phyloP scores from a whole-genome alignment of 1,140 invertebrate genomes.

The Listronotus bonariensis region DNA sequence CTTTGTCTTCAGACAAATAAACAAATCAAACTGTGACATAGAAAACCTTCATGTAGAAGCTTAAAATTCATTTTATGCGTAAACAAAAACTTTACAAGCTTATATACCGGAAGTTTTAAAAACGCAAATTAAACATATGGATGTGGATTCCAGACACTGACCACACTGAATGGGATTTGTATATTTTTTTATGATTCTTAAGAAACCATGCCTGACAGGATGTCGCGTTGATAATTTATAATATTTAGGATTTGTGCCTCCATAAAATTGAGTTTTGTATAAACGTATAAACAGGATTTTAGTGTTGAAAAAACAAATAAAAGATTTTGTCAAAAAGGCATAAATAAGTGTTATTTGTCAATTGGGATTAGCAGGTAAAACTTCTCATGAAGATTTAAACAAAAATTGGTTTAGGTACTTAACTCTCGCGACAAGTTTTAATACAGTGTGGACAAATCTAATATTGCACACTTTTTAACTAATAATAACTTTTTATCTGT shows the following conservation, averaged over 20 bases:
- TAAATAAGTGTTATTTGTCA: constrained; percentile 18
- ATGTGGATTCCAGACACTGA: constrained; percentile 35
- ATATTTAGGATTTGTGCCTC: constrained; percentile 29
- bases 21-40: too few species aligned
- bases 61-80: too few species aligned
- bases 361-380: too few species aligned
- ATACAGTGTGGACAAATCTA: too few species aligned
- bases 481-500: too few species aligned
- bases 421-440: too few species aligned
- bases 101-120: constrained; percentile 27
- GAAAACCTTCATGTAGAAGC: too few species aligned
- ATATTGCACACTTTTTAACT: too few species aligned
- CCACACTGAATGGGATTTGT: constrained; percentile 33
- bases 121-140: constrained; percentile 32
- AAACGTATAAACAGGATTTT: constrained; percentile 36
- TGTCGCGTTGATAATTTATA: constrained; percentile 27
- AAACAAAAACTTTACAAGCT: neutral
- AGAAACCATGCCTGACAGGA: constrained; percentile 30
- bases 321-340: constrained; percentile 22
- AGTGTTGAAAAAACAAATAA: constrained; percentile 29
- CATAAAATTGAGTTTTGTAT: constrained; percentile 25
- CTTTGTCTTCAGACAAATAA: too few species aligned
- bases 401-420: too few species aligned
- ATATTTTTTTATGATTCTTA: constrained; percentile 36
- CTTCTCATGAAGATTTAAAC: too few species aligned